Conservation (phyloP, 2,113 vertebrate species). For the Mastomys coucha region DNA sequence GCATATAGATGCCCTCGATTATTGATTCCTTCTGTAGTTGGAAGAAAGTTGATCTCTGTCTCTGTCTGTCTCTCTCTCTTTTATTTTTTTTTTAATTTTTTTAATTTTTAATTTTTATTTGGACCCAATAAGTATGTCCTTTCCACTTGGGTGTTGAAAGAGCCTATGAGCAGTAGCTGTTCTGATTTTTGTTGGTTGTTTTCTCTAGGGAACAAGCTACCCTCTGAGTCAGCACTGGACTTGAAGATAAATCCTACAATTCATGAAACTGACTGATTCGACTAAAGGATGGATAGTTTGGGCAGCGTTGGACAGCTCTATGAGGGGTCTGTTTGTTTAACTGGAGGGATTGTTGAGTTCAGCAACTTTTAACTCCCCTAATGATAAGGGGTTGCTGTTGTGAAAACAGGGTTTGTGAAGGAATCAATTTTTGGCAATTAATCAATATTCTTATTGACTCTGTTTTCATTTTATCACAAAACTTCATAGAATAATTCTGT, state of each 20-base stretch:
- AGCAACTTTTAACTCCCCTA: conserved; percentile 78
- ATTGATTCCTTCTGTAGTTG: conserved; percentile 62
- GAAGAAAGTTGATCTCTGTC: conserved; percentile 66
- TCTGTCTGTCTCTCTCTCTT: not conserved
- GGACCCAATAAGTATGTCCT: conserved; percentile 74
- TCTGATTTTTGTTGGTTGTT: conserved; percentile 86
- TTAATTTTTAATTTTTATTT: conserved; percentile 52
- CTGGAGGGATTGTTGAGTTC: conserved; percentile 82
- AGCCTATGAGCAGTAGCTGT: conserved; percentile 82
- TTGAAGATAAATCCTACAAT: conserved; percentile 84
- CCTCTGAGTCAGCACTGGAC: conserved; percentile 85
- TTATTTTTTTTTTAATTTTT: conserved; percentile 40
- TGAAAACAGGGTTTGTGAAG: conserved; percentile 76
- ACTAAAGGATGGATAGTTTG: conserved; percentile 85
- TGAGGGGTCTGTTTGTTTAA: conserved; percentile 84
- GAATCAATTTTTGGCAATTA: conserved; percentile 72
- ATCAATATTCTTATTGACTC: conserved; percentile 65
- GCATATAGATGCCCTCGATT: conserved; percentile 31
- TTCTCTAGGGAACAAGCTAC: conserved; percentile 85
- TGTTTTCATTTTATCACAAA: conserved; percentile 62
- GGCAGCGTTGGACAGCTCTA: conserved; percentile 85
- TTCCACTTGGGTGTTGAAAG: conserved; percentile 82
- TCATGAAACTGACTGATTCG: conserved; percentile 84
- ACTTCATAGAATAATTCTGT: conserved; percentile 44
- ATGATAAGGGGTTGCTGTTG: conserved; percentile 74